Base-by-base conservation (phyloP, 2,888 invertebrate genomes). In the Drosophila kanekoi region DNA sequence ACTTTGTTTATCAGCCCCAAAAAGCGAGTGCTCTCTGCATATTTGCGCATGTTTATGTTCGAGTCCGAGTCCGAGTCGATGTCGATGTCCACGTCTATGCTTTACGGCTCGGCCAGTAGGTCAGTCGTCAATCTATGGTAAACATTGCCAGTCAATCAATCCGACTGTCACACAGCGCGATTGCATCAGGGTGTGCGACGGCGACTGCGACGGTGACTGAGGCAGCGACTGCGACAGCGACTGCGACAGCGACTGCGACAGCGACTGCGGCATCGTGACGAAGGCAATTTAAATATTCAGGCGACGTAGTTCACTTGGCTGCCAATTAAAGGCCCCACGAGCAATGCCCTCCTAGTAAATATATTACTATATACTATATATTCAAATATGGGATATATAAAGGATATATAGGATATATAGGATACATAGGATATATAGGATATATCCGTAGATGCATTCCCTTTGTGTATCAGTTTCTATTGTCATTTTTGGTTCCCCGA, bases 1-100 rank as follows among this genome's bases (percentile, higher is more conserved):
- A 72, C 72, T 71, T 76, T 85, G 72, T 79, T 81, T 85, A 85
- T 85, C 72, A 79, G 51, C 18, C n/a, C 16, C 16, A 16, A 63
- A n/a, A 32, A 11, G 16, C 6, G 43, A 35, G 14, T 20, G 41
- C 9, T 37, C 32, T 33, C 6, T 47, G 28, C 37, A 1, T 23
- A 23, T 23, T 23, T 23, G 23, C 23, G 23, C 23, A 28, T 28
- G 8, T 28, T 8, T 2, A 28, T 28, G 28, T 8, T 2, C 16
- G 28, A 28, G 13, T 40, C 23, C 20, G 2, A 47, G 33, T 63
- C 9, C n/a, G n/a, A n/a, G n/a, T n/a, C n/a, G n/a, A 45, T 28
- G 18, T 28, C 23, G 16, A 3, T 48, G 33, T 63, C 9, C n/a
- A 45, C 20, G 18, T 28, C n/a, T n/a, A 11, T 16, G 4, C 28